Base-by-base conservation (phyloP, 2,113 vertebrate genomes). In the Nothobranchius furzeri region DNA sequence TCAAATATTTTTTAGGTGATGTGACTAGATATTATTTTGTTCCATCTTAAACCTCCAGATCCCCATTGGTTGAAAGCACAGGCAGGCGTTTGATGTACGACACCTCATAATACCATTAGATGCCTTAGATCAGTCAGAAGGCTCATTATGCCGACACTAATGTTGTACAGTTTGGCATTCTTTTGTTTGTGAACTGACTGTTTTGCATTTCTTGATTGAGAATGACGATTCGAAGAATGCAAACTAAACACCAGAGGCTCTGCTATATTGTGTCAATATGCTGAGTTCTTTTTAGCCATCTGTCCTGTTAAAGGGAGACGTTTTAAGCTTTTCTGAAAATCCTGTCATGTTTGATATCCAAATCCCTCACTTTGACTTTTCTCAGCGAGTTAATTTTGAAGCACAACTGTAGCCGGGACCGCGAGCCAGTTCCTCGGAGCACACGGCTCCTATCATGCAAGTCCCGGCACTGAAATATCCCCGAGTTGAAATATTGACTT, bases 401-500 rank as follows among this genome's bases (percentile, higher is more conserved):
- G 93, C 91, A 93, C 93, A 93, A 92, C 93, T 94, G 93, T 84
- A 89, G 87, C 92, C 86, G 79, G 90, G 93, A 88, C 90, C 90
- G 92, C 91, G 81, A 89, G 90, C 92, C 90, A 90, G 90, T 93
- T 94, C 87, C 93, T 94, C 93, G 91, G 89, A 92, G 92, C 92
- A 92, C 90, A 93, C 93, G 67, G 90, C 93, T 90, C 88, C 68
- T 91, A 76, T 79, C 77, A 70, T 47, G 92, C 94, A 91, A 95
- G 94, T 93, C 93, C 93, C 93, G 87, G 92, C 95, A 97, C 95
- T 96, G 95, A 96, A 97, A 96, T 96, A 95, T 96, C 95, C 95
- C 94, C 94, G 93, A 94, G 94, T 95, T 96, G 95, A 97, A 96
- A 96, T 98, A 99, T 98, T 96, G 97, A 98, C 96, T 98, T 96